Base-by-base conservation (phyloP, 2,113 vertebrate genomes). In the Sigmodon hispidus region DNA sequence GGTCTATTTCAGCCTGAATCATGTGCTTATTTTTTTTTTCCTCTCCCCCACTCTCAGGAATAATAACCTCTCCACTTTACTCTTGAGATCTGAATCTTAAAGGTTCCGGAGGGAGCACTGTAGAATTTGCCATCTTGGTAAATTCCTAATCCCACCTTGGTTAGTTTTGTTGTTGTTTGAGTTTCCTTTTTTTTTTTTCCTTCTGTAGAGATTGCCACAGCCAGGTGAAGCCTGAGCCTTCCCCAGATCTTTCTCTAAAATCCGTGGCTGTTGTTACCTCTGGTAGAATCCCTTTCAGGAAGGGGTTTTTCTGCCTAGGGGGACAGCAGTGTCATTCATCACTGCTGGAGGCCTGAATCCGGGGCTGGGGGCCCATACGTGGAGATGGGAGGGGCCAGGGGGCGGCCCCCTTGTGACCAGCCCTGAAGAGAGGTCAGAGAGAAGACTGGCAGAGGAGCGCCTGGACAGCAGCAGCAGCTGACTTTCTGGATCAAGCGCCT, bases 321-420 rank as follows among this genome's bases (percentile, higher is more conserved):
- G 36, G 77, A 90, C 69, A 95, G 85, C 61, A 5, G 75, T 57
- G 89, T 85, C 79, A 96, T 89, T 94, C 91, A 87, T 95, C 80
- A 89, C 59, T 72, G 79, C 40, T 65, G 89, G 73, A 97, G 85
- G 73, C 86, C 94, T 90, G 75, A 93, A 94, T 97, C 91, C 67
- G 7, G 79, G 91, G 67, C 86, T 65, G 84, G 89, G 89, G 95
- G 94, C 92, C 91, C 52, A 40, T 76, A 67, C n/a, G 86, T 92
- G 40, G 59, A 83, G 73, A 95, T 81, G 94, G 95, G 95, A 95
- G 95, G 95, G 95, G 80, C 95, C 67, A 94, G 85, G 93, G 94
- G 94, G 94, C 86, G 91, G 95, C 91, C 86, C 91, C 80, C 79
- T 94, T 87, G 80, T 95, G 95, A 97, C 95, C 95, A 96, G 59